Base-by-base conservation (phyloP, 2,113 vertebrate species). In the Rousettus leschenaultii region DNA sequence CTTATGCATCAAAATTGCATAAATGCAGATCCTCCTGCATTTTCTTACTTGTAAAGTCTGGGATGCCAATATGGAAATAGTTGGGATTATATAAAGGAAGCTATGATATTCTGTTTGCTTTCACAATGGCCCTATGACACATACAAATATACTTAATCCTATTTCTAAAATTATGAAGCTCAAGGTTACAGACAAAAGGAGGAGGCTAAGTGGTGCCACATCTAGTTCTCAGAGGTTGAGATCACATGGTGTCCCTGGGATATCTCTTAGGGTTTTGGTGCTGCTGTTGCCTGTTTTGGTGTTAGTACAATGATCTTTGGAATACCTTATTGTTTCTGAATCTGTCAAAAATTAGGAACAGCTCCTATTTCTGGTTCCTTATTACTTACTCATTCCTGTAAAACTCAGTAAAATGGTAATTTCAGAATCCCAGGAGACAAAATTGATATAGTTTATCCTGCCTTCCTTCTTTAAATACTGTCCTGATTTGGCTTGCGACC, bases 381-480 rank as follows among this genome's bases (percentile, higher is more conserved):
- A 40, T 28, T 86, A n/a, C 14, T 40, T 55, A 7, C 6, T 35
- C 18, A 59, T 22, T 65, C 12, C 16, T 85, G 53, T 2, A 66
- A 90, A 87, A 73, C 53, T 35, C 63, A 92, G 15, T 92, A 78
- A 83, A 88, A 83, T 86, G 40, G 28, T 90, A 94, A 93, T 89
- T 70, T 55, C n/a, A 40, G 40, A 26, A 35, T 38, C 61, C 28
- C 21, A 89, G 77, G 28, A 86, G 33, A 70, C 5, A 51, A 73
- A 77, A 26, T 0, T 57, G 71, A 70, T 70, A 30, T 0, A 21
- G 3, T 43, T 80, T 68, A 59, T 66, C 5, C 53, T 30, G 30
- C 40, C 15, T 87, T 28, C 6, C 15, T 88, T 86, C 22, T 80
- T 24, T 40, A 30, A 82, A 83, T 57, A 70, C 13, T 86, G 71